These are phyloP conservation scores for Nesoenas mayeri DNA, from an alignment of 2,113 vertebrate species.

Conservation along the genomic window DNA sequence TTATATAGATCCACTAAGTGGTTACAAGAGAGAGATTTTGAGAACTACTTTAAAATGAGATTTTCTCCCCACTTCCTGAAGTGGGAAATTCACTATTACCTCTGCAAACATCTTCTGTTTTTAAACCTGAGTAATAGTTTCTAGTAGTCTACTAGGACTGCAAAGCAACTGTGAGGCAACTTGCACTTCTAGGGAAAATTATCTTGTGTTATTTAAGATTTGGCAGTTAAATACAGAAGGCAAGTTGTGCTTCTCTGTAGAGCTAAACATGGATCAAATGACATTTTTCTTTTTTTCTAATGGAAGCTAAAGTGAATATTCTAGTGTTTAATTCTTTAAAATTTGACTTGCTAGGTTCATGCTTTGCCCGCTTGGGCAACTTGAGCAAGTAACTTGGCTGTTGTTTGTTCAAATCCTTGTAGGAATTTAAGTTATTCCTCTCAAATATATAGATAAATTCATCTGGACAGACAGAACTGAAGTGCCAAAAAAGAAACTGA, in stretches of 20 bases:
- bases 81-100: background rate
- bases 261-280: background rate
- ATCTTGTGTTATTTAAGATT: background rate
- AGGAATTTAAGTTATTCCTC: background rate
- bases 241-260: background rate
- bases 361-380: background rate
- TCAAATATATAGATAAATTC: background rate
- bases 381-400: background rate
- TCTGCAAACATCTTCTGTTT: background rate
- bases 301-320: background rate
- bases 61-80: background rate
- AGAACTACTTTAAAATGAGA: background rate
- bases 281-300: background rate
- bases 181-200: background rate
- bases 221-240: background rate
- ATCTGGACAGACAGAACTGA: background rate
- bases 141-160: background rate
- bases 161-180: background rate
- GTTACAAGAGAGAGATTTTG: slow-evolving; percentile 32
- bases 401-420: background rate
- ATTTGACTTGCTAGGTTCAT: background rate
- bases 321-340: background rate
- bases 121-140: background rate
- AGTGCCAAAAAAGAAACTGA: background rate
- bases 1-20: background rate